Conservation (phyloP, 2,888 invertebrate genomes). For the Blastobasis adustella region DNA sequence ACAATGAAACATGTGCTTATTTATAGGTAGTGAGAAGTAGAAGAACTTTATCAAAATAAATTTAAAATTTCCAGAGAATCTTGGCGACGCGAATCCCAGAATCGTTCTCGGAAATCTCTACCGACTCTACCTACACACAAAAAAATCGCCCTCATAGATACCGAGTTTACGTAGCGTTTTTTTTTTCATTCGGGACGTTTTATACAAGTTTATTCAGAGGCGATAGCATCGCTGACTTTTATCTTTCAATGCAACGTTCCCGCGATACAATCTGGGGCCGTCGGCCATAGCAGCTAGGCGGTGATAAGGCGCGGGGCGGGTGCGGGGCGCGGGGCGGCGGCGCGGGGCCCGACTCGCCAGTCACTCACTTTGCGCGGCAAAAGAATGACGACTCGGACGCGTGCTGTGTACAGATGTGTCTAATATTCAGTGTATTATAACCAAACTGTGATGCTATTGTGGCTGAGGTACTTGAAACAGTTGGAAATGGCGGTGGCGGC, state of each 20-base stretch:
- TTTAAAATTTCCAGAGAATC: too few relatives aligned
- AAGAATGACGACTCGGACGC: conserved; percentile 62
- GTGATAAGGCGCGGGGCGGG: conserved; percentile 63
- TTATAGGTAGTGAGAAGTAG: too few relatives aligned
- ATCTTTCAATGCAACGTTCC: conserved; percentile 75
- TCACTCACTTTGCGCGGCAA: conserved; percentile 70
- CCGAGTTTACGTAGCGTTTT: conserved; percentile 64
- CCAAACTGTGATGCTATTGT: conserved; percentile 64
- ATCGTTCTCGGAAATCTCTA: too few relatives aligned
- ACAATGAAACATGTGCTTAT: too few relatives aligned
- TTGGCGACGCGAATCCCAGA: too few relatives aligned
- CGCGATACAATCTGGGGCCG: conserved; percentile 72
- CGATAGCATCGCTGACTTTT: conserved; percentile 70
- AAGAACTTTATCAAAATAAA: too few relatives aligned
- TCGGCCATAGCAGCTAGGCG: conserved; percentile 70
- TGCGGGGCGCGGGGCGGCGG: conserved; percentile 38
- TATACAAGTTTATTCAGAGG: conserved; percentile 75
- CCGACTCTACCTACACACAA: conserved; percentile 11
- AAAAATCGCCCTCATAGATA: conserved; percentile 50
- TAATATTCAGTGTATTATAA: conserved; percentile 25
- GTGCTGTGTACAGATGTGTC: conserved; percentile 21
- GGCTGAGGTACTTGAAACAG: conserved; percentile 65
- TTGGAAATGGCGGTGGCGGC: conserved; percentile 57
- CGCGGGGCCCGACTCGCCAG: conserved; percentile 59
- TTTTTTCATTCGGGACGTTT: conserved; percentile 64